Evolutionary conservation across 1,140 invertebrate species (phyloP).

Genomic region (Protaetia brevitarsis): DNA sequence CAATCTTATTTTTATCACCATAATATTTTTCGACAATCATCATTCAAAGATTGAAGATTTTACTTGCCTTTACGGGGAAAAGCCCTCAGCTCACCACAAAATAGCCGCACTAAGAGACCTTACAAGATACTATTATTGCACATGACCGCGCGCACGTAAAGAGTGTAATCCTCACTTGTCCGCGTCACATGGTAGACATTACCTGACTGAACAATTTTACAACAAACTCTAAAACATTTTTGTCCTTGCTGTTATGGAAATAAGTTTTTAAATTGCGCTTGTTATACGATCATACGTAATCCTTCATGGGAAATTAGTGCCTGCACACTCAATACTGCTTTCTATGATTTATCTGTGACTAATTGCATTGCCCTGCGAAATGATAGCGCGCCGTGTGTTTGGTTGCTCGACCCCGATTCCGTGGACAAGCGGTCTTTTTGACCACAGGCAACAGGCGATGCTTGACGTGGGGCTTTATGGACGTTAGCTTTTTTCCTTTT

Average conservation of each 20-base stretch:
- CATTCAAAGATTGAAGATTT: no score
- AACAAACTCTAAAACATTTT: slow-evolving; percentile 25
- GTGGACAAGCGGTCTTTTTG: slow-evolving; percentile 15
- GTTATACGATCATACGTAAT: slow-evolving; percentile 3
- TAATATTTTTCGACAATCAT: no score
- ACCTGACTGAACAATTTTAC: slow-evolving; percentile 24
- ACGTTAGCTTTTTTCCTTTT: not conserved
- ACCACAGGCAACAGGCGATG: slow-evolving; percentile 9
- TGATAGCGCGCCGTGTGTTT: not conserved
- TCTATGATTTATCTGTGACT: slow-evolving; percentile 21
- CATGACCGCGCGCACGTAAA: not conserved
- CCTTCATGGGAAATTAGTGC: slow-evolving; percentile 1
- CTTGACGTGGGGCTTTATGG: not conserved
- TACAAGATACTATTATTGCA: not conserved
- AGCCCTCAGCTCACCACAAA: no score
- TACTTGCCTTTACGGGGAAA: no score
- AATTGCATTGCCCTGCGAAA: slow-evolving; percentile 25
- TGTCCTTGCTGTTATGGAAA: slow-evolving; percentile 24
- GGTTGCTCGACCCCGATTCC: not conserved
- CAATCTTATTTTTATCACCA: no score
- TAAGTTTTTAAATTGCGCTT: slow-evolving; percentile 16
- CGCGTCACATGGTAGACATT: not conserved
- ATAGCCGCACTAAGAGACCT: no score
- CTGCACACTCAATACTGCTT: slow-evolving; percentile 19
- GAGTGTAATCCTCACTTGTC: not conserved